Evolutionary conservation across 2,797 vertebrate species (phyloP).

Genomic region (Lepus townsendii): DNA sequence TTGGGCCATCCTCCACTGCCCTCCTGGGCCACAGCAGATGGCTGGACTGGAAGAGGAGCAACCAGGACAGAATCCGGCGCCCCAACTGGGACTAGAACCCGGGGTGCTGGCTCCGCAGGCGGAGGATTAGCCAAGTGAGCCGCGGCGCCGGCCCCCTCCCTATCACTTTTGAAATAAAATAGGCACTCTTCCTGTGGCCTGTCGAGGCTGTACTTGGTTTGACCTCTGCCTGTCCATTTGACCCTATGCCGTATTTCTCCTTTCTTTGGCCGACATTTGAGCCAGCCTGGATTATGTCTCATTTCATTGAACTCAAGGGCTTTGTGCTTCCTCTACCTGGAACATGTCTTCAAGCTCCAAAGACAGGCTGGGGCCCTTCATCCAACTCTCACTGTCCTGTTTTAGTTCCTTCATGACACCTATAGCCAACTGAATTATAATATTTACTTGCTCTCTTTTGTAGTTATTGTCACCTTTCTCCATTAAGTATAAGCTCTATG

Average conservation of each 20-base stretch:
- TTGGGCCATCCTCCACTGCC: too few relatives aligned
- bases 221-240: background rate
- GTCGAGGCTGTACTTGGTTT: background rate
- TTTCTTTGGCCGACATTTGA: background rate
- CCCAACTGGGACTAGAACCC: too few relatives aligned
- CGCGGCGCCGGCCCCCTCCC: too few relatives aligned
- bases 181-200: background rate
- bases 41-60: too few relatives aligned
- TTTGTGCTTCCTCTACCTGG: background rate
- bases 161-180: slow-evolving; percentile 25
- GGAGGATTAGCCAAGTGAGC: too few relatives aligned
- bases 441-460: slow-evolving; percentile 1
- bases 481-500: background rate
- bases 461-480: background rate
- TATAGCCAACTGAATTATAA: background rate
- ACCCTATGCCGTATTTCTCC: background rate
- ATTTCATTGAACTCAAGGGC: background rate
- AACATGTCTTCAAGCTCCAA: background rate
- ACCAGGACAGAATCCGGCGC: too few relatives aligned
- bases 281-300: background rate
- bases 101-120: too few relatives aligned
- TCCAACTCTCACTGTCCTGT: background rate
- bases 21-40: too few relatives aligned
- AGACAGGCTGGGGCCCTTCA: background rate
- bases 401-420: background rate